Base-by-base conservation (phyloP, 2,888 invertebrate species). In the Sinotaia quadrata region DNA sequence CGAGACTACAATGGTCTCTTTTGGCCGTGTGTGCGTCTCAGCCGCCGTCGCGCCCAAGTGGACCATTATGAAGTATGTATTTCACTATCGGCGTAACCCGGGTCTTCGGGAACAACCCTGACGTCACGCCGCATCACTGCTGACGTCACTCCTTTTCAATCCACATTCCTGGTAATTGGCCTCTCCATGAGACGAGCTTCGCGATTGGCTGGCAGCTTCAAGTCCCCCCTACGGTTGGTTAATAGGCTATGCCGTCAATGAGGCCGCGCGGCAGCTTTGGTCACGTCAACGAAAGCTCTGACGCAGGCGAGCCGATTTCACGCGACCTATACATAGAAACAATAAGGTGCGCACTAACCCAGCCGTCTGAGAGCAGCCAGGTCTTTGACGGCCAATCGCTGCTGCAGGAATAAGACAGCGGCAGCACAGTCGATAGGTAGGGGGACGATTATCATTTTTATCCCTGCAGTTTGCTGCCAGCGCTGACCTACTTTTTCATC, bases 71-170 rank as follows among this genome's bases (percentile, higher is more conserved):
- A 69, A 72, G 76, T 77, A 75, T 78, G 77, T 75, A 77, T 77
- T 75, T 76, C 74, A 66, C 70, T 70, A 74, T 72, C 70, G 75
- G 75, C 72, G 74, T 73, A 75, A 75, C 70, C 59, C 67, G 71
- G 71, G 71, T 73, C 75, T 70, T 68, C 68, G 73, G 75, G 73
- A 77, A 73, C 72, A 69, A 68, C 70, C 62, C 70, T 75, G 75
- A 78, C 78, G 78, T 78, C 78, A 78, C 76, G 62, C 57, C 54
- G 71, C 75, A 72, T 72, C 73, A 71, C 47, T 33, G 37, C 71
- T 72, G 75, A 78, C 78, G 78, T 78, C 78, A 78, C 76, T 65
- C 68, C 69, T 67, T 75, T 75, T 75, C 75, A 75, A 74, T 73
- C 68, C 72, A 75, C 75, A 75, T 76, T 75, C 73, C 76, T 60